Evolutionary conservation across 2,113 vertebrate species (phyloP).

Genomic region (Osmerus eperlanus): DNA sequence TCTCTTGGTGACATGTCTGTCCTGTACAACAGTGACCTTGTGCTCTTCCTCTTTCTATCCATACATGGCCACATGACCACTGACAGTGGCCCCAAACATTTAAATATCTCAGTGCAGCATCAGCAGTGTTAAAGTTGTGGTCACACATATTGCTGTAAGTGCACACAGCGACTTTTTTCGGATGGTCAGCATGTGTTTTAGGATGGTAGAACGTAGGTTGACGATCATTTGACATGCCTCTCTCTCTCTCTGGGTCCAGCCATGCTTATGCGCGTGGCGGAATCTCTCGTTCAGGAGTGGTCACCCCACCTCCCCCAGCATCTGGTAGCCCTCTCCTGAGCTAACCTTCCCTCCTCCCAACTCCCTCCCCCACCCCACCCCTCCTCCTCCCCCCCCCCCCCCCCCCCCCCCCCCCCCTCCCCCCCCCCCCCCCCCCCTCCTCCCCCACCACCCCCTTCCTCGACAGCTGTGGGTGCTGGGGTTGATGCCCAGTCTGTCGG

Average conservation of each 20-base stretch:
- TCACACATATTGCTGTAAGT: not conserved
- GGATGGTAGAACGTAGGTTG: no score
- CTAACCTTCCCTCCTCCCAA: not conserved
- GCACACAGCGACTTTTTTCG: no score
- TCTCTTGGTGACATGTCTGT: not conserved
- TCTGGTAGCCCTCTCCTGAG: not conserved
- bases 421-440: not conserved
- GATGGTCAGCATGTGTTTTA: no score
- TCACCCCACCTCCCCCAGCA: not conserved
- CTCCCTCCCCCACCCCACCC: not conserved
- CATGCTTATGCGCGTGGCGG: not conserved
- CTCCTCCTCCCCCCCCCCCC: not conserved
- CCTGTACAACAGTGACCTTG: not conserved
- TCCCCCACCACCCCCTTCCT: not conserved
- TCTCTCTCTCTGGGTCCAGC: not conserved
- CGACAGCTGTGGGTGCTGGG: not conserved
- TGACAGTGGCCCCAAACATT: not conserved
- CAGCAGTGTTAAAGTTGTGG: not conserved
- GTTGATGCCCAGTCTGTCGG: not conserved
- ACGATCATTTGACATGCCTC: no score
- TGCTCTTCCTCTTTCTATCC: no score
- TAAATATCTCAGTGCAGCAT: not conserved
- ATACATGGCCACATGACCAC: not conserved
- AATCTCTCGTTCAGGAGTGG: not conserved
- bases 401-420: not conserved